These are phyloP conservation scores for Syngnathus rostellatus DNA, from an alignment of 2,797 vertebrate genomes.

Conservation along the genomic window DNA sequence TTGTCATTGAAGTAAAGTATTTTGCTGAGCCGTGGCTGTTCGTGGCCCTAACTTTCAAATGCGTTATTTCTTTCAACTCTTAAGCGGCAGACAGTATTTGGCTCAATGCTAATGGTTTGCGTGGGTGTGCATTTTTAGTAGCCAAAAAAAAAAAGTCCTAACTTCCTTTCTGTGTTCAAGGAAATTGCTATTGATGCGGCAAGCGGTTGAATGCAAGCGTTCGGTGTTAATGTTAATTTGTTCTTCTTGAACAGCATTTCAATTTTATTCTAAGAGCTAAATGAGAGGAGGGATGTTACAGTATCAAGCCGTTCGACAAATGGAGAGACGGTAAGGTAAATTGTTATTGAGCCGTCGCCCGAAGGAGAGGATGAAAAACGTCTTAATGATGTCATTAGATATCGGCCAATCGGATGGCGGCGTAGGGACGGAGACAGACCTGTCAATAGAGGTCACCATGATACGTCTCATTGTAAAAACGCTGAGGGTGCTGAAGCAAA, in stretches of 20 bases:
- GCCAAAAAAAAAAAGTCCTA: constrained; percentile 16
- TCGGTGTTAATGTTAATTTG: constrained; percentile 26
- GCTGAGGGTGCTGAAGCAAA: too few relatives aligned
- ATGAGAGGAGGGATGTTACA: neutral
- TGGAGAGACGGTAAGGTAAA: constrained; percentile 10
- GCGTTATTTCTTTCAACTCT: neutral
- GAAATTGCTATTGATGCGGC: constrained; percentile 47
- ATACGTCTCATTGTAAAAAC: too few relatives aligned
- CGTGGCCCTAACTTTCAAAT: neutral
- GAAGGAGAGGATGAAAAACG: constrained; percentile 12
- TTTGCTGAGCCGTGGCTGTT: neutral
- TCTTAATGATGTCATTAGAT: constrained; percentile 15
- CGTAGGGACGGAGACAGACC: neutral
- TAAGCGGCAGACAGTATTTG: constrained; percentile 25
- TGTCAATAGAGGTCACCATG: neutral
- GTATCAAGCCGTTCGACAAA: neutral
- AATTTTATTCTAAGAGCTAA: neutral
- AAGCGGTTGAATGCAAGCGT: constrained; percentile 16
- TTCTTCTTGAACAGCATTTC: neutral
- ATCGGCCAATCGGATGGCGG: constrained; percentile 12
- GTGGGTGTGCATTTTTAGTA: constrained; percentile 4
- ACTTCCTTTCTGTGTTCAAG: constrained; percentile 29
- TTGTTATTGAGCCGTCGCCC: constrained; percentile 22
- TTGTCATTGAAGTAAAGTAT: neutral
- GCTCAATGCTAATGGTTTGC: constrained; percentile 36